Base-by-base conservation (phyloP, 2,888 invertebrate species). In the Andricus quercusramuli region DNA sequence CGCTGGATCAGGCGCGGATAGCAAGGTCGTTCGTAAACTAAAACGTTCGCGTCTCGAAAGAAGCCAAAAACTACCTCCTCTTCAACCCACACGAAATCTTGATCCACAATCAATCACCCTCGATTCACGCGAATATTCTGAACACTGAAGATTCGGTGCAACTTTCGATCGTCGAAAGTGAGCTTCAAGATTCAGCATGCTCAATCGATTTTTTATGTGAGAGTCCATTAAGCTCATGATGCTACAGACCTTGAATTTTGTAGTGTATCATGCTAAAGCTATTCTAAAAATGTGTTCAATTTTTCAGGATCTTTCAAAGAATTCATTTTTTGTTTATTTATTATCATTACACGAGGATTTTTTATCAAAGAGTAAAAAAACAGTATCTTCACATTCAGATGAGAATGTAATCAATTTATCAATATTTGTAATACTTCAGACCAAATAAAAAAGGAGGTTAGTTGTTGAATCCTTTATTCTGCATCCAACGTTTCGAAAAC, bases 1-100 rank as follows among this genome's bases (percentile, higher is more conserved):
- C 84, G 83, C 78, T 80, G 68, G 83, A 83, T 79, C 81, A 81
- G 77, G 70, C 77, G 79, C 79, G 68, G 74, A 70, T 77, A 78
- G 78, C 78, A 77, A 68, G 77, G 81, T 59, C 82, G 79, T 67
- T 78, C 51, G 29, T 78, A 78, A 74, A 74, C 51, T 56, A 74
- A 70, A 56, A 74, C 32, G 51, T n/a, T 74, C 51, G 32, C 74
- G 37, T 74, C 51, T 74, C 13, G 37, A 68, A 68, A 44, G 15
- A 68, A 44, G 44, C 44, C 25, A 41, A n/a, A 68, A 44, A 68
- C 44, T 44, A 68, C 25, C 62, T 62, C 25, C 25, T 62, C 62
- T 62, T 25, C 5, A 44, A 44, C 22, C 25, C 68, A 68, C 68
- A 41, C 25, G 25, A 68, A 47, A 25, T 44, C n/a, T 25, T 17